phyloP scores from a whole-genome alignment of 2,113 vertebrate genomes.

The Rafetus swinhoei region DNA sequence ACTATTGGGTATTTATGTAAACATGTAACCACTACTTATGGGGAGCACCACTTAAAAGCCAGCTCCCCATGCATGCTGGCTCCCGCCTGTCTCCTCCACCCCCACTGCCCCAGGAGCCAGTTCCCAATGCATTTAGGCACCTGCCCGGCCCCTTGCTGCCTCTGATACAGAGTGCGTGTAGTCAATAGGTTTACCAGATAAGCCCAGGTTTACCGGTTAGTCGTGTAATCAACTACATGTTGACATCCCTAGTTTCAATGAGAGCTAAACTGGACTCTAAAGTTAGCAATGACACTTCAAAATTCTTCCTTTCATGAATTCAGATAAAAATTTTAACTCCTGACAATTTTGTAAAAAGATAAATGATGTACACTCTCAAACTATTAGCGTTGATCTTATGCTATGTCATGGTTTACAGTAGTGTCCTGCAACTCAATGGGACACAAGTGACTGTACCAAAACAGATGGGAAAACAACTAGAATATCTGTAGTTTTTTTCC shows the following conservation, averaged over 20 bases:
- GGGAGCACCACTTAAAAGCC: too few species aligned
- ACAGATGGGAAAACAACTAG: neutral
- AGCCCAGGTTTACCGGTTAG: too few species aligned
- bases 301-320: neutral
- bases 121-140: too few species aligned
- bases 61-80: too few species aligned
- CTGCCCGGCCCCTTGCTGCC: too few species aligned
- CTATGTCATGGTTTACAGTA: neutral
- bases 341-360: neutral
- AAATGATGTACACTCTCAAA: neutral
- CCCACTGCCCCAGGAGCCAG: too few species aligned
- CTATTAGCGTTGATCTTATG: neutral
- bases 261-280: neutral
- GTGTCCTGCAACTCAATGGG: neutral
- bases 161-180: too few species aligned
- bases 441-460: neutral
- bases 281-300: neutral
- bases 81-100: too few species aligned
- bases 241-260: neutral
- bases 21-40: too few species aligned
- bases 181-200: too few species aligned
- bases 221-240: too few species aligned
- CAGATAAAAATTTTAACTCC: neutral
- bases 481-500: neutral
- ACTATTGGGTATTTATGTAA: too few species aligned